Conservation (phyloP, 2,113 vertebrate genomes). For the Callopanchax toddi region DNA sequence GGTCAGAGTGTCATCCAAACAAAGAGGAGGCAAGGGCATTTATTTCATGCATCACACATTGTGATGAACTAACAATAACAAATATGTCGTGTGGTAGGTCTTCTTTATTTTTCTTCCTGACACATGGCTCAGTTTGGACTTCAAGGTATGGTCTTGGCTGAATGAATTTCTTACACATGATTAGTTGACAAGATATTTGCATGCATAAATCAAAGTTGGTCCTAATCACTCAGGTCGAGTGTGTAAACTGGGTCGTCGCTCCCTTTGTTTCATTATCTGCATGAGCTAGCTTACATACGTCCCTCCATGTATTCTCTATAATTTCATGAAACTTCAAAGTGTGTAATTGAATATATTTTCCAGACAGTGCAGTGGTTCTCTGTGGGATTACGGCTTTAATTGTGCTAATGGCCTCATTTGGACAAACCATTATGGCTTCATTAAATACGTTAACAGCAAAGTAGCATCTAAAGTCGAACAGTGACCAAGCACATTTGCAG, state of each 20-base stretch:
- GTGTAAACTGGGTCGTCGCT: constrained; percentile 10
- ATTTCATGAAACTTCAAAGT: constrained; percentile 15
- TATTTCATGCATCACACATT: too few species aligned
- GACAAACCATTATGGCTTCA: constrained; percentile 7
- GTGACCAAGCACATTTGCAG: constrained; percentile 12
- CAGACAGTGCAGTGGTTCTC: constrained; percentile 4
- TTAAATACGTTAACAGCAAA: constrained; percentile 17
- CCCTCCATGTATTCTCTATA: not conserved
- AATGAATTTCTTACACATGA: not conserved
- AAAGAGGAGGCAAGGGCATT: too few species aligned
- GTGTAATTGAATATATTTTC: constrained; percentile 11
- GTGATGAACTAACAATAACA: too few species aligned
- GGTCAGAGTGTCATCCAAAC: too few species aligned
- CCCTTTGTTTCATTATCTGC: constrained; percentile 21
- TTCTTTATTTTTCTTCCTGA: too few species aligned
- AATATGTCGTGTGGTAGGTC: too few species aligned
- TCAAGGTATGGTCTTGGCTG: not conserved
- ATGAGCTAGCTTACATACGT: constrained; percentile 9
- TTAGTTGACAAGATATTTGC: not conserved
- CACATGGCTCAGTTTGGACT: not conserved
- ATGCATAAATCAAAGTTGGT: not conserved
- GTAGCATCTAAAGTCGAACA: not conserved
- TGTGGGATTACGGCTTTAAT: not conserved
- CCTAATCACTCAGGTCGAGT: not conserved
- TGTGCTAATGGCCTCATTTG: constrained; percentile 4